Conservation (phyloP, 1,140 invertebrate species). For the Pomacea maculata region DNA sequence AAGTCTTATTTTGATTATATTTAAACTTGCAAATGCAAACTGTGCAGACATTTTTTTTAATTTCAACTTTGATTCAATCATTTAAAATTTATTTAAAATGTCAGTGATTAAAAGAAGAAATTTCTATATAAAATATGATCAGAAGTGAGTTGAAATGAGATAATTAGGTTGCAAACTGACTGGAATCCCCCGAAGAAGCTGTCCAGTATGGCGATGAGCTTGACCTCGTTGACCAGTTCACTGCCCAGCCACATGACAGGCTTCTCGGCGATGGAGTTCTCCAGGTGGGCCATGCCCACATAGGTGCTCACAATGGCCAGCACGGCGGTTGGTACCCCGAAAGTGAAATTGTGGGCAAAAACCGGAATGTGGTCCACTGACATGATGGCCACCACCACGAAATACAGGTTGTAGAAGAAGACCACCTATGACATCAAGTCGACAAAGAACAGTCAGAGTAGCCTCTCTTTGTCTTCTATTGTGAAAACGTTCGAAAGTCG, state of each 20-base stretch:
- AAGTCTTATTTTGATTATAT: too few species aligned
- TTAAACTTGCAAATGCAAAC: too few species aligned
- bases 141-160: too few species aligned
- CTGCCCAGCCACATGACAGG: constrained; percentile 43
- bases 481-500: too few species aligned
- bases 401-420: constrained; percentile 46
- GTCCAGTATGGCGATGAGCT: constrained; percentile 26
- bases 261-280: constrained; percentile 54
- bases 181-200: constrained; percentile 16
- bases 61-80: too few species aligned
- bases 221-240: constrained; percentile 39
- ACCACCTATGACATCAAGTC: constrained; percentile 25
- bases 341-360: constrained; percentile 41
- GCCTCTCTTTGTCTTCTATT: background rate
- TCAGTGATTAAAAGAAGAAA: too few species aligned
- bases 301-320: constrained; percentile 37
- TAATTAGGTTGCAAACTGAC: constrained; percentile 4
- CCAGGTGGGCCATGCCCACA: constrained; percentile 39
- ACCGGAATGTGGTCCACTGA: constrained; percentile 47
- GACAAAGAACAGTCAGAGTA: background rate
- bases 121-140: too few species aligned
- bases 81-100: too few species aligned
- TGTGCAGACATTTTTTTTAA: too few species aligned
- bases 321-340: constrained; percentile 40
- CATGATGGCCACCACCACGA: constrained; percentile 37